phyloP scores from a whole-genome alignment of 2,797 vertebrate species.

The Chrysolophus pictus region DNA sequence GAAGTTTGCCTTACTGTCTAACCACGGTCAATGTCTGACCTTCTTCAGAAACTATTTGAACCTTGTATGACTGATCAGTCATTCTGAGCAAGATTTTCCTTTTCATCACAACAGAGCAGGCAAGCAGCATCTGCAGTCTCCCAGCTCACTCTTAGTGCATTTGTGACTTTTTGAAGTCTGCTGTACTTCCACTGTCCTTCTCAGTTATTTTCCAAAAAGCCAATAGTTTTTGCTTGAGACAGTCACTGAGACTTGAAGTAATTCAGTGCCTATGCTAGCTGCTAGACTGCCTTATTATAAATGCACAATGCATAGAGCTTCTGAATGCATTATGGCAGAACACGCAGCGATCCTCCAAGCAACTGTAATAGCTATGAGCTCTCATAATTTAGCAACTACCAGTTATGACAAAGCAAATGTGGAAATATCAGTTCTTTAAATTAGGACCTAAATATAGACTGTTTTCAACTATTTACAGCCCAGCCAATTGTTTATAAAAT shows the following conservation, averaged over 20 bases:
- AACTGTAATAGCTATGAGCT: slow-evolving; percentile 33
- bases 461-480: slow-evolving; percentile 40
- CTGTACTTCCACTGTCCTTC: slow-evolving; percentile 9
- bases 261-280: background rate
- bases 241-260: slow-evolving; percentile 44
- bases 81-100: background rate
- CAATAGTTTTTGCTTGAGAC: background rate
- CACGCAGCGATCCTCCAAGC: slow-evolving; percentile 36
- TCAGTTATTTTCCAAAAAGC: slow-evolving; percentile 35
- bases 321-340: slow-evolving; percentile 44
- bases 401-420: slow-evolving; percentile 55
- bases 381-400: slow-evolving; percentile 45
- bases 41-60: background rate
- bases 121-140: background rate
- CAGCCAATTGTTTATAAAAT: slow-evolving; percentile 52
- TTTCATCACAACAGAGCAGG: background rate
- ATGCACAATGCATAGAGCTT: background rate
- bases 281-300: slow-evolving; percentile 34
- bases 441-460: slow-evolving; percentile 59
- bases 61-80: background rate
- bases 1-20: background rate
- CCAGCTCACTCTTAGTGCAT: fast-evolving
- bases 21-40: fast-evolving
- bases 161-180: background rate
- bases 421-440: slow-evolving; percentile 66